Conservation (phyloP, 2,888 invertebrate species). For the Thalpophila matura region DNA sequence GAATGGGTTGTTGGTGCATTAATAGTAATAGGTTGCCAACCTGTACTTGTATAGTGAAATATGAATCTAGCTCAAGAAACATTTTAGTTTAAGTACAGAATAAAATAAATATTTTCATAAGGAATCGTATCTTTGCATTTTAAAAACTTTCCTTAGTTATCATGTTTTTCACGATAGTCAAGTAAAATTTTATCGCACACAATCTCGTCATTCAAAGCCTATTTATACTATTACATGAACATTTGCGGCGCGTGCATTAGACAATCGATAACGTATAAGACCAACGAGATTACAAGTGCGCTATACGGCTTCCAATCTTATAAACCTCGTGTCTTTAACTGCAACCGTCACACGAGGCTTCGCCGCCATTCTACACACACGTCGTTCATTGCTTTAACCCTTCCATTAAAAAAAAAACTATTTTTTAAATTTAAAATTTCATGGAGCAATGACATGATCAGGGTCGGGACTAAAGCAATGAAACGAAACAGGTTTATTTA, state of each 20-base stretch:
- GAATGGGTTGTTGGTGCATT: no score
- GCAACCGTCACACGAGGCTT: constrained; percentile 44
- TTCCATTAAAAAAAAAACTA: constrained; percentile 57
- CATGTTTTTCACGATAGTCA: constrained; percentile 14
- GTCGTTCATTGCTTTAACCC: constrained; percentile 88
- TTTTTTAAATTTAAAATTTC: constrained; percentile 36
- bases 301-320: constrained; percentile 68
- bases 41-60: no score
- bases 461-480: constrained; percentile 88
- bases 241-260: constrained; percentile 45
- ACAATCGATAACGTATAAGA: constrained; percentile 68
- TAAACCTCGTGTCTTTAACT: constrained; percentile 45
- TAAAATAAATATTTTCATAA: background rate
- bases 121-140: background rate
- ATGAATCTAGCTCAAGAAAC: no score
- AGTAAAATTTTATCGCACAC: constrained; percentile 32
- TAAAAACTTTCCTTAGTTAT: constrained; percentile 13
- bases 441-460: constrained; percentile 56
- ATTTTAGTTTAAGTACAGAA: no score
- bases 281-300: constrained; percentile 70
- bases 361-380: constrained; percentile 61
- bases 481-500: constrained; percentile 78
- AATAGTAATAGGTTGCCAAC: no score
- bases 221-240: constrained; percentile 47
- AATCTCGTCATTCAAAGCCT: constrained; percentile 49